phyloP scores from a whole-genome alignment of 2,888 invertebrate species.

The Nipponacmea schrenckii region DNA sequence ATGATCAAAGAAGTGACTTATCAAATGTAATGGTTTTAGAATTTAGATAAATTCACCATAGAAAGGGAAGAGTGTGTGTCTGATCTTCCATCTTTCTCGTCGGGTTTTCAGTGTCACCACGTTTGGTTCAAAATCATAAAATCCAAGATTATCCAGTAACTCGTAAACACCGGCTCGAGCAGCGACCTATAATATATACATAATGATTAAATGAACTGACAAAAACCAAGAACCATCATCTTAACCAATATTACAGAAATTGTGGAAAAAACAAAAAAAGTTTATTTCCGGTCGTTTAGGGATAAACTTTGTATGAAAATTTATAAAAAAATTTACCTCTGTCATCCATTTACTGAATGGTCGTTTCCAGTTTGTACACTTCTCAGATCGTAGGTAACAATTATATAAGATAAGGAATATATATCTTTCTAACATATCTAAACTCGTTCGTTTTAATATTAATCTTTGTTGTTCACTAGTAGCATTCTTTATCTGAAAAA shows the following conservation, averaged over 20 bases:
- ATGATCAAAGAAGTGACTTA: no score
- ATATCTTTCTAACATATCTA: conserved; percentile 63
- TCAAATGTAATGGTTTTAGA: not conserved
- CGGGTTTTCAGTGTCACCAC: conserved; percentile 70
- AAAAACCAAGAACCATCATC: no score
- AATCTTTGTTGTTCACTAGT: conserved; percentile 44
- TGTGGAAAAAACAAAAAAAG: no score
- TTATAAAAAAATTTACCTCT: conserved; percentile 60
- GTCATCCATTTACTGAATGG: conserved; percentile 63
- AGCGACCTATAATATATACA: conserved; percentile 51
- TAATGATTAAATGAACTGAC: not conserved
- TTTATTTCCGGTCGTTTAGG: no score
- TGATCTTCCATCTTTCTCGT: conserved; percentile 47
- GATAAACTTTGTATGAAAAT: no score
- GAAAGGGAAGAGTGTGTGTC: conserved; percentile 44
- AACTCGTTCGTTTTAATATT: conserved; percentile 44
- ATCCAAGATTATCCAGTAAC: conserved; percentile 60
- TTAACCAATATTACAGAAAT: no score
- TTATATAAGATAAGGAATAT: conserved; percentile 65
- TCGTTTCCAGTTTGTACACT: conserved; percentile 47
- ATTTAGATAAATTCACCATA: conserved; percentile 45
- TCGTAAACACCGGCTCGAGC: conserved; percentile 60
- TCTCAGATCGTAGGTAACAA: conserved; percentile 62
- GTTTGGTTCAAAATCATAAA: conserved; percentile 52
- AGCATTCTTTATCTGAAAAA: conserved; percentile 51